These are phyloP conservation scores for Rhyacophila evoluta DNA, from an alignment of 2,888 invertebrate species.

Conservation along the genomic window DNA sequence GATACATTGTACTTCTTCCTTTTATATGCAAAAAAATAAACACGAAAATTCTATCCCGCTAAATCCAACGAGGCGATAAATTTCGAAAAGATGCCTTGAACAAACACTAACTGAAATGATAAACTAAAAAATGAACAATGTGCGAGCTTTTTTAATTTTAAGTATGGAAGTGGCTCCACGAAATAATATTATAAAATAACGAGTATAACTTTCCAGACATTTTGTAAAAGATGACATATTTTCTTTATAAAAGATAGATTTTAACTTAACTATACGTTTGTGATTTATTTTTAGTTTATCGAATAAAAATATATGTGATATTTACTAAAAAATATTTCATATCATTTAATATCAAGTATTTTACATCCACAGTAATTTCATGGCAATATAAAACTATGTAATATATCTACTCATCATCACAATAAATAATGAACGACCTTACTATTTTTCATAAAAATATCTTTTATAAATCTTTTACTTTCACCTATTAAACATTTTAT, in stretches of 20 bases:
- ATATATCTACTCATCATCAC: no score
- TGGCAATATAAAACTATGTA: no score
- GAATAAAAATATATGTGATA: no score
- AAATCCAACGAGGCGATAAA: slow-evolving; percentile 4
- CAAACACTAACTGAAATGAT: slow-evolving; percentile 22
- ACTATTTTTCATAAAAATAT: no score
- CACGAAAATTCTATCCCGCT: neutral
- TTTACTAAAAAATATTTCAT: no score
- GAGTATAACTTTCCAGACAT: slow-evolving; percentile 14
- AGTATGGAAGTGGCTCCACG: neutral
- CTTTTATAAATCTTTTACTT: no score
- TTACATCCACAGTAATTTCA: no score
- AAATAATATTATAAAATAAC: neutral
- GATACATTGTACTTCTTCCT: neutral
- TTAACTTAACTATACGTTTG: neutral
- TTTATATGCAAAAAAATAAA: neutral
- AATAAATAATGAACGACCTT: no score
- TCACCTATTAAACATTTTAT: no score
- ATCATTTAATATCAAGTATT: no score
- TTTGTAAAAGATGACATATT: slow-evolving; percentile 8
- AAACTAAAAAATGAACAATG: slow-evolving; percentile 17
- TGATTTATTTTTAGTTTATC: neutral
- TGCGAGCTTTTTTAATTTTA: neutral
- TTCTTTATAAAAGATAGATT: neutral
- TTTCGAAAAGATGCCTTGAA: neutral